Conservation (phyloP, 2,888 invertebrate species). For the Epistrophella euchroma region DNA sequence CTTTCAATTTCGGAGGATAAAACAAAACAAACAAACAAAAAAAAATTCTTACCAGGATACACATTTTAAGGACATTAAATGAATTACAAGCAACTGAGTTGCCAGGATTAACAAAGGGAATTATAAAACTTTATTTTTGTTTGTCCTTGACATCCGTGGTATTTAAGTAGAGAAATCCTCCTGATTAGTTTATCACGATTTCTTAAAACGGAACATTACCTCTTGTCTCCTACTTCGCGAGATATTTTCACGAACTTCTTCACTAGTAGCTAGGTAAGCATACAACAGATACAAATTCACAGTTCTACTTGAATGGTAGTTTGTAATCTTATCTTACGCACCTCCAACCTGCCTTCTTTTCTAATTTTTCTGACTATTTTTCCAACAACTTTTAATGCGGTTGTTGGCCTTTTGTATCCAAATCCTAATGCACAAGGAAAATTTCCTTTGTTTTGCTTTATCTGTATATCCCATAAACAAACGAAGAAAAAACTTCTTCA, state of each 20-base stretch:
- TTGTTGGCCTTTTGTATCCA: conserved; percentile 60
- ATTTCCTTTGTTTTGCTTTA: conserved; percentile 24
- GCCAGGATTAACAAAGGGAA: conserved; percentile 33
- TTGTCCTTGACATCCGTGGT: conserved; percentile 48
- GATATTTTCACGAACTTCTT: conserved; percentile 19
- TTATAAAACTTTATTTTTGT: conserved; percentile 45
- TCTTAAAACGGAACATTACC: conserved; percentile 6
- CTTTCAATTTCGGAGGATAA: neutral
- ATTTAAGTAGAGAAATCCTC: conserved; percentile 48
- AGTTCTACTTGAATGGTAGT: conserved; percentile 27
- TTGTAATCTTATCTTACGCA: conserved; percentile 1
- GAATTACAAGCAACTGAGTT: conserved; percentile 51
- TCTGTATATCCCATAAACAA: conserved; percentile 44
- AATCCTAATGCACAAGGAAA: conserved; percentile 26
- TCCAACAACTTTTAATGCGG: conserved; percentile 57
- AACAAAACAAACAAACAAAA: neutral
- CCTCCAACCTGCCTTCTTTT: neutral
- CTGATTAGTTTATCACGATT: conserved; percentile 43
- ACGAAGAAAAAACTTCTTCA: conserved; percentile 3
- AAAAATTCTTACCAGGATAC: conserved; percentile 10
- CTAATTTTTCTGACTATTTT: neutral
- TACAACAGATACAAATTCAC: conserved; percentile 24
- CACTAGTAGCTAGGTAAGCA: neutral
- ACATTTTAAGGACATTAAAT: conserved; percentile 31
- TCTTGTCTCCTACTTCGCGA: neutral